Conservation (phyloP, 2,113 vertebrate genomes). For the Lanius collurio region DNA sequence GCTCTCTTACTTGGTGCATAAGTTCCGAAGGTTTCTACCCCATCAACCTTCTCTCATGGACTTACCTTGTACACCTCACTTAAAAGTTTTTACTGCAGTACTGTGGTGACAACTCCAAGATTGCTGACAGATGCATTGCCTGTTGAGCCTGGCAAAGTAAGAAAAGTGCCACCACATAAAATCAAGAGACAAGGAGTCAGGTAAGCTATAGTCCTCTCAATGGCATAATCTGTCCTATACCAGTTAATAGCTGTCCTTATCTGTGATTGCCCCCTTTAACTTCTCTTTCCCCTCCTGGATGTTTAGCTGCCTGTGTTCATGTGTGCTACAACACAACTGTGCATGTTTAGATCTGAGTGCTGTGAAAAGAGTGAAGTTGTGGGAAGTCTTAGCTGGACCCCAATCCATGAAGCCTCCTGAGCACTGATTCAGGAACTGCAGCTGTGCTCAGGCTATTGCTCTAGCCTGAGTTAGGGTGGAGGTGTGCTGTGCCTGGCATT, state of each 20-base stretch:
- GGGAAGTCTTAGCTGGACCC: background rate
- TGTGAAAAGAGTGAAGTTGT: background rate
- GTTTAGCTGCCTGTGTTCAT: background rate
- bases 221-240: background rate
- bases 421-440: background rate
- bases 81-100: background rate
- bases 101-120: background rate
- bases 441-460: background rate
- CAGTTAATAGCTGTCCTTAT: background rate
- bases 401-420: background rate
- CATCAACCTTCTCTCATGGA: background rate
- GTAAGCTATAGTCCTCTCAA: background rate
- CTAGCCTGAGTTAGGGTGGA: background rate
- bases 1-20: background rate
- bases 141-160: background rate
- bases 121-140: background rate
- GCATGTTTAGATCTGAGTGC: background rate
- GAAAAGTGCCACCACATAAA: background rate
- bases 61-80: background rate
- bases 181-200: background rate
- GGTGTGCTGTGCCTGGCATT: accelerated
- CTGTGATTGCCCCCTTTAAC: background rate
- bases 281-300: background rate
- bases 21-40: background rate
- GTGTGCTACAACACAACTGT: background rate